Evolutionary conservation across 2,888 invertebrate species (phyloP), one percentile per base, ranked within the genome.

Genomic region (Deilephila elpenor): DNA sequence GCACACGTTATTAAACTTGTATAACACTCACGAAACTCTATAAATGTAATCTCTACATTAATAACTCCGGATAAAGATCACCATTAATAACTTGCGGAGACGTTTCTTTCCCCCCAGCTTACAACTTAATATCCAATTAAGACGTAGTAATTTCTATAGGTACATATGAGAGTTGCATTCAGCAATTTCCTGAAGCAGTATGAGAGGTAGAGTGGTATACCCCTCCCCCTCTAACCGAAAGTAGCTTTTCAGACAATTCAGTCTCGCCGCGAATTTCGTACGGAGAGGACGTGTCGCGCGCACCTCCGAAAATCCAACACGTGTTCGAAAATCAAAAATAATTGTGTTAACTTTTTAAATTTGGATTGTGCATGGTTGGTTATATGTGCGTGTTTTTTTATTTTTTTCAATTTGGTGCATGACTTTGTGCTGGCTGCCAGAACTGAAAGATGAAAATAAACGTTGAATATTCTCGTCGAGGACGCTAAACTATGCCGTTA

Each of bases 371-470:
- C 37, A 17, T 73, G 51, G 72, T 67, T 64, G 25, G 20, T 51
- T 29, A 37, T 53, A 53, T 56, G 32, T 53, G 14, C 29, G 61
- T 61, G 20, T 72, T 72, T 72, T 64, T 34, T 37, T 62, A 51
- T 32, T 53, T 29, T 60, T 51, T 62, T 72, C 19, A 25, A 60
- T 72, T 51, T 72, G 51, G 59, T 34, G 70, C 62, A 74, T 79
- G 80, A 83, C 80, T 83, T 83, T 80, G 82, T 81, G 75, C 78
- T 73, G 78, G 81, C 81, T 86, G 86, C 84, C 85, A 86, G 83
- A 80, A 80, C 86, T 79, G 84, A 82, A 78, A 80, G 87, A 84
- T 86, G 75, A 81, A 87, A 88, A 88, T 88, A 88, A 84, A 84
- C 78, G 76, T 73, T 71, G 85, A 82, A 84, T 87, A 86, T 88